Evolutionary conservation across 1,140 invertebrate genomes (phyloP).

Genomic region (Drosophila saltans): DNA sequence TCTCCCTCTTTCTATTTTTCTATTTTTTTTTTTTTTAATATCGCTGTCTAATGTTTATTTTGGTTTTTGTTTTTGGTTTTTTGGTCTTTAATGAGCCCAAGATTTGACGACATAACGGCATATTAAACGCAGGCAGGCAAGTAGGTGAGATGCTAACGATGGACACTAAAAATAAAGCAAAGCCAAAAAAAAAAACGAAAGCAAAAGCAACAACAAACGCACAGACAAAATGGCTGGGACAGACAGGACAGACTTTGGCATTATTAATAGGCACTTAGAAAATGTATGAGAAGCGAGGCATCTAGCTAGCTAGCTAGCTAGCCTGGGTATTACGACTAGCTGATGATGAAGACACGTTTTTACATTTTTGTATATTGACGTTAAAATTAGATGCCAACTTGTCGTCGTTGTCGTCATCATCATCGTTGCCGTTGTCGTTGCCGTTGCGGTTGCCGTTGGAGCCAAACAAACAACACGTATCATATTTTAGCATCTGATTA

Average conservation of each 20-base stretch:
- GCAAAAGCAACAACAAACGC: neutral
- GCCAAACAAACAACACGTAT: slow-evolving; percentile 68
- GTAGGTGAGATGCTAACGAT: slow-evolving; percentile 48
- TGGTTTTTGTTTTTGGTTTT: slow-evolving; percentile 17
- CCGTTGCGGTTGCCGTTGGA: slow-evolving; percentile 31
- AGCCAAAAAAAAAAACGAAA: slow-evolving; percentile 34
- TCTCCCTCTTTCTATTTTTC: neutral
- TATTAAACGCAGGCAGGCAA: slow-evolving; percentile 68
- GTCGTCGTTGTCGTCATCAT: slow-evolving; percentile 47
- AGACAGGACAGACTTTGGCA: slow-evolving; percentile 30
- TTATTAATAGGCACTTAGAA: slow-evolving; percentile 79
- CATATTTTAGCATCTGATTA: slow-evolving; percentile 71
- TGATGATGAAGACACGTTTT: slow-evolving; percentile 78
- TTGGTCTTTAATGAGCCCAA: slow-evolving; percentile 67
- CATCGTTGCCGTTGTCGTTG: slow-evolving; percentile 43
- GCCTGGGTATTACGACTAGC: slow-evolving; percentile 51
- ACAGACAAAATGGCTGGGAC: slow-evolving; percentile 6
- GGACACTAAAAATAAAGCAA: slow-evolving; percentile 74
- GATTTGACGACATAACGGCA: slow-evolving; percentile 77
- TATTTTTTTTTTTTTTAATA: neutral
- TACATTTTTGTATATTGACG: slow-evolving; percentile 78
- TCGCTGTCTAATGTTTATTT: slow-evolving; percentile 31
- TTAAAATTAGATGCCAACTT: slow-evolving; percentile 81
- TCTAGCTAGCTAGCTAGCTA: too few relatives aligned
- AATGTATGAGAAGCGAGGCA: slow-evolving; percentile 24